Evolutionary conservation across 2,888 invertebrate species (phyloP).

Genomic region (Diadegma fenestrale): DNA sequence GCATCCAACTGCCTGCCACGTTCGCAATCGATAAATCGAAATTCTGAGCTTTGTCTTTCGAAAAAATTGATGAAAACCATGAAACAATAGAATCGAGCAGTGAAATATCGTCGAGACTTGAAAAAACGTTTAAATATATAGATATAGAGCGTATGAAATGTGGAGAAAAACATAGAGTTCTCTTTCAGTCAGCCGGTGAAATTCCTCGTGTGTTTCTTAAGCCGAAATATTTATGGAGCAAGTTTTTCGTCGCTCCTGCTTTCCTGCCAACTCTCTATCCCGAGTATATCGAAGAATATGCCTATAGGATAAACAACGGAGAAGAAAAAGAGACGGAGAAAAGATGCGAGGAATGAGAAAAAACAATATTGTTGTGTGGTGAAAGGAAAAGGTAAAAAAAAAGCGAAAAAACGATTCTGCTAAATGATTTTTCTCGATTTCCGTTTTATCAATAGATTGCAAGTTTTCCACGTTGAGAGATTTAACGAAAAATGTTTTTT

Average conservation of each 20-base stretch:
- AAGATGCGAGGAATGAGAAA: constrained; percentile 41
- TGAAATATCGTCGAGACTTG: not conserved
- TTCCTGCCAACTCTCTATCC: constrained; percentile 7
- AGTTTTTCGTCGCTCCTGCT: constrained; percentile 67
- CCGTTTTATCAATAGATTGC: constrained; percentile 28
- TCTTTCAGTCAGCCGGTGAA: constrained; percentile 57
- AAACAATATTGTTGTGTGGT: constrained; percentile 43
- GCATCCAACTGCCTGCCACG: too few species aligned
- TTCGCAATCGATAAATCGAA: not conserved
- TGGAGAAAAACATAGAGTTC: constrained; percentile 46
- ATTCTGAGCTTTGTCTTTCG: not conserved
- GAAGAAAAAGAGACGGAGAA: constrained; percentile 49
- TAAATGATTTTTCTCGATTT: constrained; percentile 53
- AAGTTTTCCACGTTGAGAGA: too few species aligned
- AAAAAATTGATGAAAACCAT: not conserved
- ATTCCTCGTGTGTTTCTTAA: constrained; percentile 67
- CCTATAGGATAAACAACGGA: constrained; percentile 54
- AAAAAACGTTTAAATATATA: constrained; percentile 29
- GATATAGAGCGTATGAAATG: constrained; percentile 4
- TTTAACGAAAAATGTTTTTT: too few species aligned
- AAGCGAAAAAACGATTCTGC: constrained; percentile 53
- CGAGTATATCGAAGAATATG: not conserved
- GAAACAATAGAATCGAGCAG: not conserved
- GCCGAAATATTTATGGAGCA: constrained; percentile 72
- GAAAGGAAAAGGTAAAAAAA: constrained; percentile 15